Conservation (phyloP, 2,888 invertebrate species). For the Gibbula magus region DNA sequence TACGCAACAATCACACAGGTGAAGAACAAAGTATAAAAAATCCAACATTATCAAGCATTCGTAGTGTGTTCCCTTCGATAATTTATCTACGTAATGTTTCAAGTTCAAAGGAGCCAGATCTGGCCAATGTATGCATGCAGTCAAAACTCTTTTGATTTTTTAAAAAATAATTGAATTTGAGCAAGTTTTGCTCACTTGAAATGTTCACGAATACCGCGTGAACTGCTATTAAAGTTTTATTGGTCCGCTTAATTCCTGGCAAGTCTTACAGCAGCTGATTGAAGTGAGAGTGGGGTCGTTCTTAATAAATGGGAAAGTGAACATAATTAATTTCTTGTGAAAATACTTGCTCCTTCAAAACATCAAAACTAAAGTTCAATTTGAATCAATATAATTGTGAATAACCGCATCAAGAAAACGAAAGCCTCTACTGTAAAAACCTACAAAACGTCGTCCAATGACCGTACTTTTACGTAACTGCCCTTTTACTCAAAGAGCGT, state of each 20-base stretch:
- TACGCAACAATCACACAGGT: no score
- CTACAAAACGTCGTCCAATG: neutral
- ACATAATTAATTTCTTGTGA: neutral
- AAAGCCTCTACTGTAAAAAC: neutral
- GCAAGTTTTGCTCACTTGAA: no score
- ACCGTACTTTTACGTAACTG: constrained; percentile 1
- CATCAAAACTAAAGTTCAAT: neutral
- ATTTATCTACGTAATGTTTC: no score
- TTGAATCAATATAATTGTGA: neutral
- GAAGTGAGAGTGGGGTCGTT: neutral
- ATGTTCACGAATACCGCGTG: no score
- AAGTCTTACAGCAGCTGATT: no score
- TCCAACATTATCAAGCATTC: no score
- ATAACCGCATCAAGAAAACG: constrained; percentile 6
- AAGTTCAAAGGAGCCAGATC: no score
- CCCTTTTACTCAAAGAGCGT: neutral
- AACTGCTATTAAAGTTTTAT: no score
- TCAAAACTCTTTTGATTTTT: neutral
- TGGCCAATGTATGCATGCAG: neutral
- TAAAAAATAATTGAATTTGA: neutral
- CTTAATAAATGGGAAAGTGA: neutral
- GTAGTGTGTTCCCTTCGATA: no score
- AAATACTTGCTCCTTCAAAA: neutral
- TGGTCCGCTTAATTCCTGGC: no score
- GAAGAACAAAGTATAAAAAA: no score